phyloP scores from a whole-genome alignment of 2,113 vertebrate species.

The Kobus ellipsiprymnus region DNA sequence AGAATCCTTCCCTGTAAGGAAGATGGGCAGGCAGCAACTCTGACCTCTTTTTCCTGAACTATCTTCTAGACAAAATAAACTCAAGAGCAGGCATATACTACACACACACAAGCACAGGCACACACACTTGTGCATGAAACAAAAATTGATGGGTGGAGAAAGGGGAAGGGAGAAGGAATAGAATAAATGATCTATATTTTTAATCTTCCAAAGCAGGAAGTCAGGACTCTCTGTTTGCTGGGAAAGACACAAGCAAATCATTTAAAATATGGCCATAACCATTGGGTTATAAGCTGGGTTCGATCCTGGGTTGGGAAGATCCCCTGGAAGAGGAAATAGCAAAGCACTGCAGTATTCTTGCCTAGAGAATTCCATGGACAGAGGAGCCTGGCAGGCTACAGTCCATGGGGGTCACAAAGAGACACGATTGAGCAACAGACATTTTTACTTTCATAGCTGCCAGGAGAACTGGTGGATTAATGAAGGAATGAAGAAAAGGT shows the following conservation, averaged over 20 bases:
- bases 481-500: neutral
- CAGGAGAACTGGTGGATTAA: neutral
- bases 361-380: neutral
- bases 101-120: neutral
- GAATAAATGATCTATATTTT: neutral
- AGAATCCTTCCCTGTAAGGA: neutral
- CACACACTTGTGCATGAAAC: neutral
- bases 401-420: neutral
- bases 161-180: neutral
- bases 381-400: neutral
- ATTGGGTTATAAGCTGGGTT: neutral
- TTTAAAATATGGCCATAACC: neutral
- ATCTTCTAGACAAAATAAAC: neutral
- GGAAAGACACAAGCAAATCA: neutral
- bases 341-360: neutral
- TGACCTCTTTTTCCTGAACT: neutral
- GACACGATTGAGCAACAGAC: neutral
- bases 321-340: neutral
- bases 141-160: neutral
- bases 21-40: neutral
- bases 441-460: neutral
- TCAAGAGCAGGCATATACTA: neutral
- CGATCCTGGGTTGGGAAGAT: neutral
- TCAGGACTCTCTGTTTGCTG: neutral
- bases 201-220: neutral